These are phyloP conservation scores for Semicossyphus pulcher DNA, from an alignment of 2,113 vertebrate species.

Conservation along the genomic window DNA sequence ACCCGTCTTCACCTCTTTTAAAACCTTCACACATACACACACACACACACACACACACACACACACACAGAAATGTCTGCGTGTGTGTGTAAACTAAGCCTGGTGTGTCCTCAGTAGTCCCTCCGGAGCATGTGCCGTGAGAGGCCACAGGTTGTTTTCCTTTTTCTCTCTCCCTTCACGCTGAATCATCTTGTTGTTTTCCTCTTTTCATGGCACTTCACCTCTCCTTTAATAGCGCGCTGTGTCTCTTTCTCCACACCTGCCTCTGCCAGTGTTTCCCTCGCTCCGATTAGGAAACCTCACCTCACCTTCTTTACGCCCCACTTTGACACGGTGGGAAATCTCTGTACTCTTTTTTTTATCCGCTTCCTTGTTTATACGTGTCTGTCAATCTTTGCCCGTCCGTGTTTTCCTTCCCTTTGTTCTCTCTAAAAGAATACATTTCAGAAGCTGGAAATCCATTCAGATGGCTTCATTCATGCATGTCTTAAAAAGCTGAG, in stretches of 20 bases:
- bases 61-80: not conserved
- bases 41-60: too few relatives aligned
- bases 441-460: conserved; percentile 24
- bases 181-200: conserved; percentile 75
- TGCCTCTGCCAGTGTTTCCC: conserved; percentile 55
- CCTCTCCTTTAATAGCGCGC: conserved; percentile 58
- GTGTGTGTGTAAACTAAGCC: conserved; percentile 16
- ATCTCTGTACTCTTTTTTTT: conserved; percentile 56
- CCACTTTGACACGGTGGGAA: conserved; percentile 62
- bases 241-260: conserved; percentile 72
- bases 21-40: not conserved
- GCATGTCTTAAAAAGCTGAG: conserved; percentile 5
- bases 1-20: conserved; percentile 21
- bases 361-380: conserved; percentile 29
- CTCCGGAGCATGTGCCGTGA: conserved; percentile 50
- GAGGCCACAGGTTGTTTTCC: conserved; percentile 75
- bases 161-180: conserved; percentile 63
- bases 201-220: conserved; percentile 61
- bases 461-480: conserved; percentile 39
- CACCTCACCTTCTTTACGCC: conserved; percentile 53
- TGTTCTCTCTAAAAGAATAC: conserved; percentile 16
- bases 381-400: conserved; percentile 41
- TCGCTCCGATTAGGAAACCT: conserved; percentile 64
- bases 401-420: conserved; percentile 16
- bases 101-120: conserved; percentile 44